Evolutionary conservation across 2,113 vertebrate species (phyloP).

Genomic region (Pachyramphus minor): DNA sequence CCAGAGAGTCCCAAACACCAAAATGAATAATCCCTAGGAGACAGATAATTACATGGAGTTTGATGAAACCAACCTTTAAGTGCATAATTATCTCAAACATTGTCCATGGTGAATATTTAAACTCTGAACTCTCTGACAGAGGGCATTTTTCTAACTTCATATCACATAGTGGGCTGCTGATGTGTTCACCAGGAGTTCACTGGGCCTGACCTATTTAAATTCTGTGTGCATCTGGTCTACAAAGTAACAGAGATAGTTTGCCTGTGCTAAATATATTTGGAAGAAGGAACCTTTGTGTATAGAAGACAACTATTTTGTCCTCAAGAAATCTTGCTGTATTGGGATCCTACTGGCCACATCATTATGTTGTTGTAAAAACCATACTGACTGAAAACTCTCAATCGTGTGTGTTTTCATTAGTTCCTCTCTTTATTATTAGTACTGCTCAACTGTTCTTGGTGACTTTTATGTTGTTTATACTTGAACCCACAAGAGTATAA

Average conservation of each 20-base stretch:
- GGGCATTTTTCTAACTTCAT: neutral
- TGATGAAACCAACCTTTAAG: neutral
- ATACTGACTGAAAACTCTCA: neutral
- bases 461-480: neutral
- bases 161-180: neutral
- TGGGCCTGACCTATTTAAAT: neutral
- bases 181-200: neutral
- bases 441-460: neutral
- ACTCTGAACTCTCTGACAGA: neutral
- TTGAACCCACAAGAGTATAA: neutral
- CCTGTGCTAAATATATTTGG: neutral
- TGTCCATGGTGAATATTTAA: neutral
- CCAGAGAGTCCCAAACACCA: slow-evolving; percentile 77
- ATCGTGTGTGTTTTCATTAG: neutral
- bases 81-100: neutral
- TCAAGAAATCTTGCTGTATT: neutral
- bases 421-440: neutral
- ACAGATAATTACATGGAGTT: slow-evolving; percentile 9
- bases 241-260: neutral
- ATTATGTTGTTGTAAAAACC: neutral
- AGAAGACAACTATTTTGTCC: neutral
- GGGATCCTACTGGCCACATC: neutral
- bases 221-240: neutral
- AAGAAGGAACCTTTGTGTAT: neutral
- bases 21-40: slow-evolving; percentile 77